Base-by-base conservation (phyloP, 2,888 invertebrate species). In the Parnassius glacialis region DNA sequence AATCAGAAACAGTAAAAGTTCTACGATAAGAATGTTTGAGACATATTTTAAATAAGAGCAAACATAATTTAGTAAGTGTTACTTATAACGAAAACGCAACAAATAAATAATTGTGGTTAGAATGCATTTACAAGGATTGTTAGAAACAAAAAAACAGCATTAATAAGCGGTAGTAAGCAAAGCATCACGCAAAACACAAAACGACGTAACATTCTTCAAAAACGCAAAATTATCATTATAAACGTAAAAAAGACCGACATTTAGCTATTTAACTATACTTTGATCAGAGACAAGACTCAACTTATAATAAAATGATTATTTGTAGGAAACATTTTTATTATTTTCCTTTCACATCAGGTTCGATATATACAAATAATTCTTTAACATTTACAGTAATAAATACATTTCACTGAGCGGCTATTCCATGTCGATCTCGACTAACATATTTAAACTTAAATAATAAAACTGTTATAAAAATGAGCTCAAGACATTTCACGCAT, bases 311-410 rank as follows among this genome's bases (percentile, higher is more conserved):
- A 90, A 90, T 88, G 76, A 89, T 90, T 82, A 76, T 84, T 90
- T 88, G 85, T 90, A 88, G 84, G 90, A 90, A 90, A 91, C 87
- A 84, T 81, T 78, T 84, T 87, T 85, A 85, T 89, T 88, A 80
- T 80, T 79, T 79, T 82, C 77, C 83, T 80, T 89, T 89, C 88
- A 90, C 88, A 90, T 87, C 81, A 80, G 76, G 78, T 86, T 89
- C 90, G 84, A 88, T 91, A 91, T 91, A 91, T 91, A 91, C 90
- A 91, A 85, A 90, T 90, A 85, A 87, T 83, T 80, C 78, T 78
- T 83, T 78, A 87, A 87, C 87, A 90, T 90, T 88, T 90, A 90
- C 89, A 88, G 77, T 80, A 78, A 81, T 84, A 83, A 81, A 82
- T 85, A 89, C 82, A 86, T 70, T 80, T 83, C 76, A 82, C 76